Base-by-base conservation (phyloP, 1,140 invertebrate species). In the Apis florea region DNA sequence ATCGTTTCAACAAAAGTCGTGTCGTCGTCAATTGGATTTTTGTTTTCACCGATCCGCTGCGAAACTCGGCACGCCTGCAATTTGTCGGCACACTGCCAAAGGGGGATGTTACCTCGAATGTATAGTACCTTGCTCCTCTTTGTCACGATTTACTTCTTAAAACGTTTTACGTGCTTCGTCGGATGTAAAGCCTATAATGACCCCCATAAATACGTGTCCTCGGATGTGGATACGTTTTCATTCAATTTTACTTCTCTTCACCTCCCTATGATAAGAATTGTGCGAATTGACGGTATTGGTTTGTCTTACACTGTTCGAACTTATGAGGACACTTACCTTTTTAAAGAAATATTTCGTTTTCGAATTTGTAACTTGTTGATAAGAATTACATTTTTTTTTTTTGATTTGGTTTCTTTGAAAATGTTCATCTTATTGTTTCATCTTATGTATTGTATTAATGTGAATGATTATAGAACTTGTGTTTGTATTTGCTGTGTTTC, bases 31-130 rank as follows among this genome's bases (percentile, higher is more conserved):
- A 40, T 40, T 40, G 76, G 56, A 31, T 71, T 79, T 40, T 63
- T n/a, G 17, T 40, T 63, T 59, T n/a, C 17, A 40, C 54, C 19
- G 49, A 68, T 77, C 31, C 74, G 63, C 63, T 56, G 53, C 24
- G 13, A 63, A 68, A 67, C 24, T 68, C 53, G 53, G 31, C 53
- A 47, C 19, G 24, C 19, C 53, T 79, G 54, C n/a, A 70, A 51
- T 49, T 58, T 13, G 56, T n/a, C 66, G 76, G 76, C 76, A 61
- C 19, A 10, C 19, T 70, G 76, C 66, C 76, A 78, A 40, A 56
- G 53, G 17, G 17, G 31, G 12, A 31, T 64, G 49, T 26, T 53
- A 64, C 61, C 74, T 26, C 76, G 76, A 21, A 31, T 19, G 10
- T 26, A 69, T 66, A 12, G 10, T 26, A 69, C 54, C 54, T 59